These are phyloP conservation scores for Anarsia innoxiella DNA, from an alignment of 2,888 invertebrate genomes.

Conservation along the genomic window DNA sequence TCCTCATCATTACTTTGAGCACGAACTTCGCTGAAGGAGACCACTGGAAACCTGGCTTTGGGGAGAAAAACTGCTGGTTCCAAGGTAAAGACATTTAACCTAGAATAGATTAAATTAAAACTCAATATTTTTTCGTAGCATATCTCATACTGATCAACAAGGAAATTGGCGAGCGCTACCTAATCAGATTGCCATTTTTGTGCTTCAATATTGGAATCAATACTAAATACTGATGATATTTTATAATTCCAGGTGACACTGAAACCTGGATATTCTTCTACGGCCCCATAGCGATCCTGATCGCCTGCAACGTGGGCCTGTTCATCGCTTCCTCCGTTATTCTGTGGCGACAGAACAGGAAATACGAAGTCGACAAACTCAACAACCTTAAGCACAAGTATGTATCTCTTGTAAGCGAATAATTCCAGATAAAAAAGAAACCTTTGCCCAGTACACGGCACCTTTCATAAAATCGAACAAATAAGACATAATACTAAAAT, in stretches of 20 bases:
- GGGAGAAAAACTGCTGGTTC: slow-evolving; percentile 78
- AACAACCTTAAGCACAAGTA: slow-evolving; percentile 76
- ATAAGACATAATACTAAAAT: too few relatives aligned
- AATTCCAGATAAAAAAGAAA: too few relatives aligned
- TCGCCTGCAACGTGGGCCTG: slow-evolving; percentile 73
- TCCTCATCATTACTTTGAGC: slow-evolving; percentile 66
- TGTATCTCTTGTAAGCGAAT: too few relatives aligned
- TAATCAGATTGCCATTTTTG: too few relatives aligned
- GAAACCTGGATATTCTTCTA: slow-evolving; percentile 81
- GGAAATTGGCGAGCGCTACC: too few relatives aligned
- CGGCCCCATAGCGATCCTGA: slow-evolving; percentile 77
- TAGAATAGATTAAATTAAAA: too few relatives aligned
- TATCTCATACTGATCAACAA: too few relatives aligned
- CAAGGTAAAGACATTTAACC: slow-evolving; percentile 69
- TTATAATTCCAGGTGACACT: slow-evolving; percentile 61
- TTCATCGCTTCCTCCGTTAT: slow-evolving; percentile 74
- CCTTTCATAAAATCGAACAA: too few relatives aligned
- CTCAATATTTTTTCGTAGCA: too few relatives aligned
- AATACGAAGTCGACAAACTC: slow-evolving; percentile 66
- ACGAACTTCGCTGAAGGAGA: slow-evolving; percentile 71
- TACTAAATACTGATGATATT: too few relatives aligned
- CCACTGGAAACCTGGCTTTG: slow-evolving; percentile 76
- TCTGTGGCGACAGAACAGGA: slow-evolving; percentile 72
- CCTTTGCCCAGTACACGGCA: too few relatives aligned
- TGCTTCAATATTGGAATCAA: too few relatives aligned